Conservation (phyloP, 2,797 vertebrate genomes). For the Anas bahamensis region DNA sequence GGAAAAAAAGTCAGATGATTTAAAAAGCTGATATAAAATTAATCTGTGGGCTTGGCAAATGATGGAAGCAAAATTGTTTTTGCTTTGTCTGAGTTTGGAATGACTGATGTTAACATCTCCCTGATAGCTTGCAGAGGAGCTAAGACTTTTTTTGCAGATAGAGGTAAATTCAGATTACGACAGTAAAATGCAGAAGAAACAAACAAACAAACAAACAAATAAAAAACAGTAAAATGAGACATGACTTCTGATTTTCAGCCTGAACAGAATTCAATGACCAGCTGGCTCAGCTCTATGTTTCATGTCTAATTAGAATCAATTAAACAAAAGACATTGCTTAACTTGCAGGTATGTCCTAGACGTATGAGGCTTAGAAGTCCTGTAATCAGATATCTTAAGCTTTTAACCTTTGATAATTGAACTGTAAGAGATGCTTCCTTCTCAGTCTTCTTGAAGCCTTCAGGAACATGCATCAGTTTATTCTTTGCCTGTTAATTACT, state of each 20-base stretch:
- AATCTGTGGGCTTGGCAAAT: background rate
- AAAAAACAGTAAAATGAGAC: background rate
- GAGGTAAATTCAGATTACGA: background rate
- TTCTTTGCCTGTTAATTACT: background rate
- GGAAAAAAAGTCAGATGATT: background rate
- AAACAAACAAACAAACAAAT: background rate
- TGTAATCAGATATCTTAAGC: background rate
- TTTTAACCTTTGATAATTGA: conserved; percentile 30
- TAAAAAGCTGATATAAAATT: conserved; percentile 17
- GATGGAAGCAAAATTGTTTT: conserved; percentile 36
- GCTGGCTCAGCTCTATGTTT: background rate
- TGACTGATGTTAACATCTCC: background rate
- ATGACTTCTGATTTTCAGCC: background rate
- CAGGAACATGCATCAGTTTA: background rate
- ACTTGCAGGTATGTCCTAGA: background rate
- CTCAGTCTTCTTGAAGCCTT: background rate
- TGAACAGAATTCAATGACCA: background rate
- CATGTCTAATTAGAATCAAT: background rate
- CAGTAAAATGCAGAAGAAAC: background rate
- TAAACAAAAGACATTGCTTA: conserved; percentile 25
- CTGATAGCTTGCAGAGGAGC: background rate
- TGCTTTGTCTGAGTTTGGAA: conserved; percentile 25
- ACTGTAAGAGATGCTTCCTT: background rate
- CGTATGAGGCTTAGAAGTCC: conserved; percentile 13
- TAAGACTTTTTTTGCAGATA: background rate